Conservation (phyloP, 2,113 vertebrate genomes). For the Pygoscelis antarcticus region DNA sequence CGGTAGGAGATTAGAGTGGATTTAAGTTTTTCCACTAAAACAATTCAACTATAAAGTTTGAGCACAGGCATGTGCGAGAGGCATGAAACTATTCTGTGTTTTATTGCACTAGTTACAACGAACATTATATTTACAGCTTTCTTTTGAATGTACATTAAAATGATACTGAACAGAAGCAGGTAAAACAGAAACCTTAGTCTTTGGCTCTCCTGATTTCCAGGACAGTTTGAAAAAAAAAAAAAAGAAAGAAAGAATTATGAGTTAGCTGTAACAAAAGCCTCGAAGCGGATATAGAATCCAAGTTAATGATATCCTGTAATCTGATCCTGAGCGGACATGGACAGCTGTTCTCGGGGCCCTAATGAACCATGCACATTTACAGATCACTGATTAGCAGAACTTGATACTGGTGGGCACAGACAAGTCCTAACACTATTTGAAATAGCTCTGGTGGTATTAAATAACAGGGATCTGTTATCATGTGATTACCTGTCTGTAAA, state of each 20-base stretch:
- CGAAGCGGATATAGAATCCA: conserved; percentile 26
- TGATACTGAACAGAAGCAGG: conserved; percentile 56
- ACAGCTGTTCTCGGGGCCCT: conserved; percentile 65
- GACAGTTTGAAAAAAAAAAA: not conserved
- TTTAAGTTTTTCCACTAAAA: conserved; percentile 39
- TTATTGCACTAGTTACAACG: conserved; percentile 35
- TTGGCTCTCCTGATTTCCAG: conserved; percentile 13
- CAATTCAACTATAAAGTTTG: conserved; percentile 21
- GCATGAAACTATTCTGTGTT: conserved; percentile 25
- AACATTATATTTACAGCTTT: conserved; percentile 47
- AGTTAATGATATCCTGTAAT: conserved; percentile 75
- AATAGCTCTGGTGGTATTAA: conserved; percentile 66
- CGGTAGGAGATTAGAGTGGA: not conserved
- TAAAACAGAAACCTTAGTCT: conserved; percentile 42
- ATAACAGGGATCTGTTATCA: conserved; percentile 70
- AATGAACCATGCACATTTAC: conserved; percentile 56
- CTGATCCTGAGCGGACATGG: not conserved
- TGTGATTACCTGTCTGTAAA: conserved; percentile 74
- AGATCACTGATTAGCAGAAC: conserved; percentile 64
- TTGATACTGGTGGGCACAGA: conserved; percentile 34
- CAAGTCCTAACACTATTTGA: conserved; percentile 67
- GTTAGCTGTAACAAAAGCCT: conserved; percentile 58
- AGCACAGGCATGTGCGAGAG: not conserved
- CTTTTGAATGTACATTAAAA: conserved; percentile 26
- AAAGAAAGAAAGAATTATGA: not conserved